phyloP scores from a whole-genome alignment of 1,140 invertebrate genomes.

The Rhagoletis zephyria region DNA sequence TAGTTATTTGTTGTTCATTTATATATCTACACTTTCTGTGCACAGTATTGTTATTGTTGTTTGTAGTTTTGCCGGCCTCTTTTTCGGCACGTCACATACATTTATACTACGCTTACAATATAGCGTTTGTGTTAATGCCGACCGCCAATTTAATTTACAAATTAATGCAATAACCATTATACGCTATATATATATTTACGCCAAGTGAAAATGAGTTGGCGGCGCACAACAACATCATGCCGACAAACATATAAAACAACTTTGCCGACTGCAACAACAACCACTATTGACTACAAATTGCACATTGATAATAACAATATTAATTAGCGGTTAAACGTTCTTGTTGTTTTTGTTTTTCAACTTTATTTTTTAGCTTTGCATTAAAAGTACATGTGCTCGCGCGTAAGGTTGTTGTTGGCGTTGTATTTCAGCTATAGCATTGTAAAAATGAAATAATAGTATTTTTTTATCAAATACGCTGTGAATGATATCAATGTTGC shows the following conservation, averaged over 20 bases:
- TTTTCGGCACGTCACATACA: conserved; percentile 13
- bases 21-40: background rate
- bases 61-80: conserved; percentile 47
- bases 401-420: background rate
- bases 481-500: background rate
- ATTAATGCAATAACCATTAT: conserved; percentile 48
- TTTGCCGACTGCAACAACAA: too few relatives aligned
- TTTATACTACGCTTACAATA: too few relatives aligned
- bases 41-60: background rate
- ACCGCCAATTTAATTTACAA: conserved; percentile 52
- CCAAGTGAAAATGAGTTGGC: conserved; percentile 22
- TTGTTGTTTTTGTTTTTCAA: background rate
- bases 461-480: background rate
- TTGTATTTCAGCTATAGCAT: background rate
- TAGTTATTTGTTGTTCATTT: conserved; percentile 46
- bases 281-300: background rate
- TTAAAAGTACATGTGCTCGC: too few relatives aligned
- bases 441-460: background rate
- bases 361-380: background rate
- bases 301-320: conserved; percentile 42
- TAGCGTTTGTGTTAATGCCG: background rate
- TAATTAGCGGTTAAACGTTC: conserved; percentile 40
- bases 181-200: background rate
- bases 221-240: background rate
- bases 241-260: background rate